Conservation (phyloP, 1,140 invertebrate species). For the Meloidogyne exigua region DNA sequence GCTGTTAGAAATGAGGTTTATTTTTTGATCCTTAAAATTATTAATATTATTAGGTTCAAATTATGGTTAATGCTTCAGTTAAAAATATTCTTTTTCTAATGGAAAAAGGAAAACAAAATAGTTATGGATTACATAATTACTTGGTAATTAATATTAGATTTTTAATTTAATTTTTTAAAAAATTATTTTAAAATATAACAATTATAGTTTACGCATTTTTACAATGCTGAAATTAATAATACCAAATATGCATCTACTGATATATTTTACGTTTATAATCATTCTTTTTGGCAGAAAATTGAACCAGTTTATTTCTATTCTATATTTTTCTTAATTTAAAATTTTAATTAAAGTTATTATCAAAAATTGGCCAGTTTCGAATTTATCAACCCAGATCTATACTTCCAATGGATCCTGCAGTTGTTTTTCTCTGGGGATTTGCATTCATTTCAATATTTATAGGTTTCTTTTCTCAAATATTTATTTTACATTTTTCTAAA, state of each 20-base stretch:
- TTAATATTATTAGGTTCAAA: conserved; percentile 35
- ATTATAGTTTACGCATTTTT: conserved; percentile 56
- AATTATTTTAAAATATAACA: no score
- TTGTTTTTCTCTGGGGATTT: conserved; percentile 35
- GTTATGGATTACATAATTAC: conserved; percentile 38
- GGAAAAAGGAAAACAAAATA: conserved; percentile 41
- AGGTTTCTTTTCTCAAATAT: conserved; percentile 8
- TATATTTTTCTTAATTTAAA: background rate
- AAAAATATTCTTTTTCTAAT: conserved; percentile 49
- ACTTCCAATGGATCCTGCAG: conserved; percentile 25
- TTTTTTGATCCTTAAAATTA: background rate
- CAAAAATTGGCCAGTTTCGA: conserved; percentile 27
- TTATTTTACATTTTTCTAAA: no score
- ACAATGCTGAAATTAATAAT: conserved; percentile 52
- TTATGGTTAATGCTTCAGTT: conserved; percentile 26
- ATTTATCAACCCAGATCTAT: conserved; percentile 47
- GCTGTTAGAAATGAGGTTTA: background rate
- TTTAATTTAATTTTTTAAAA: no score
- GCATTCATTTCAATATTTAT: conserved; percentile 11
- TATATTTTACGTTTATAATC: conserved; percentile 50
- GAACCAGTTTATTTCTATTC: conserved; percentile 8
- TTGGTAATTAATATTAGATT: conserved; percentile 36
- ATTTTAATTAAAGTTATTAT: conserved; percentile 17
- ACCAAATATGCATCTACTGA: background rate
- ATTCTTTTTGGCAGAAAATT: conserved; percentile 35